Base-by-base conservation (phyloP, 2,113 vertebrate genomes). In the Opisthocomus hoazin region DNA sequence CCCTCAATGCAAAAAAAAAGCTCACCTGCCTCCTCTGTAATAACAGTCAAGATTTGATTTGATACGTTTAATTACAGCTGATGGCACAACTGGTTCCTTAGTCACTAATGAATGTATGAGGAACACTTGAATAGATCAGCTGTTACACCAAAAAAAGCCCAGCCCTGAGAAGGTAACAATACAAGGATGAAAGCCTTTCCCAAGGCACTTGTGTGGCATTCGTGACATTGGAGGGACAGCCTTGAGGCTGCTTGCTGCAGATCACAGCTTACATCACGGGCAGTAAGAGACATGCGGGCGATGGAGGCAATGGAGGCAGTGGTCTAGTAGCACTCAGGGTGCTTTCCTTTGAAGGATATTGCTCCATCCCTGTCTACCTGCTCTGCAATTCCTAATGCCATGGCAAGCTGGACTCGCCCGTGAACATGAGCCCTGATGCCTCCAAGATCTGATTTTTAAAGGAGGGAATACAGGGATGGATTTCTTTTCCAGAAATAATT, bases 221-320 rank as follows among this genome's bases (percentile, higher is more conserved):
- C 0, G 3, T 45, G 36, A n/a, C 36, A 24, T 21, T 0, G 5
- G 53, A 41, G 34, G 54, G n/a, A 53, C 30, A 15, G 41, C 29
- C 36, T 39, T n/a, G n/a, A n/a, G n/a, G n/a, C n/a, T n/a, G n/a
- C n/a, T n/a, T n/a, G n/a, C n/a, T n/a, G n/a, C n/a, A n/a, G n/a
- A n/a, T n/a, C 69, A 45, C 24, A 36, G 65, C 45, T 54, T 34
- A 29, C 9, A 54, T 32, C 2, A 5, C 2, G 4, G 50, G 77
- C 2, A 1, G 9, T 15, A 30, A 2, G 3, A 57, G 41, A 32
- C 21, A 1, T 4, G 8, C 1, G 6, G 41, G 32, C 37, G 75
- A 36, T 6, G 36, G 56, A 66, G 19, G 46, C 61, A 54, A 43
- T 51, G 41, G 70, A 82, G 66, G 30, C 37, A 41, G 23, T 17